Evolutionary conservation across 2,888 invertebrate genomes (phyloP), one percentile per base, ranked within the genome.

Genomic region (Euplexia lucipara): DNA sequence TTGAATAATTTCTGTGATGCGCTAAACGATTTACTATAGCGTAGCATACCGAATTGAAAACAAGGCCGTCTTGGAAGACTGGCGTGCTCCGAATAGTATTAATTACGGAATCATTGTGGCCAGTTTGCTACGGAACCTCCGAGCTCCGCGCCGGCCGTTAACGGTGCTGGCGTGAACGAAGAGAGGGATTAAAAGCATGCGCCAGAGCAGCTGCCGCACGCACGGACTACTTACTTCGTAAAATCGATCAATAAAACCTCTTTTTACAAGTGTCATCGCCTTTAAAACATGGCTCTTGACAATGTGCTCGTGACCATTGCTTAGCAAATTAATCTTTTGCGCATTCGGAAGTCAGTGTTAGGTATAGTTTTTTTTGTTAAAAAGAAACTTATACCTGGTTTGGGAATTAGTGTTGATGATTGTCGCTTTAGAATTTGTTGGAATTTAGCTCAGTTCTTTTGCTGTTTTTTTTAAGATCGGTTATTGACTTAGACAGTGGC

Each of bases 11-110:
- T 84, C 80, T 80, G 77, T 84, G 83, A 85, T 85, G 88, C 90
- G 91, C 89, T 91, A 92, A 94, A 91, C 91, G 91, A 93, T 94
- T 93, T 91, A 92, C 89, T 87, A 89, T 86, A 87, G 86, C 86
- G 83, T 83, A 88, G 90, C 91, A 89, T 84, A 75, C 83, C 92
- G 86, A 93, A 94, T 93, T 85, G 87, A 84, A 94, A 94, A 94
- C 93, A 93, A 93, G 93, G 92, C 90, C 91, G 89, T 86, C 82
- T 85, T 88, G 87, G 86, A 84, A 88, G 86, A 89, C 83, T 86
- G 89, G 87, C 88, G 90, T 91, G 91, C 87, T 88, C 88, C 82
- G 91, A 88, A 90, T 91, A 86, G 87, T 88, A 84, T 92, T 92
- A 93, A 94, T 94, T 93, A 91, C 88, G 84, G 88, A 90, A 90